phyloP scores from a whole-genome alignment of 2,113 vertebrate species.

The Xiphias gladius region DNA sequence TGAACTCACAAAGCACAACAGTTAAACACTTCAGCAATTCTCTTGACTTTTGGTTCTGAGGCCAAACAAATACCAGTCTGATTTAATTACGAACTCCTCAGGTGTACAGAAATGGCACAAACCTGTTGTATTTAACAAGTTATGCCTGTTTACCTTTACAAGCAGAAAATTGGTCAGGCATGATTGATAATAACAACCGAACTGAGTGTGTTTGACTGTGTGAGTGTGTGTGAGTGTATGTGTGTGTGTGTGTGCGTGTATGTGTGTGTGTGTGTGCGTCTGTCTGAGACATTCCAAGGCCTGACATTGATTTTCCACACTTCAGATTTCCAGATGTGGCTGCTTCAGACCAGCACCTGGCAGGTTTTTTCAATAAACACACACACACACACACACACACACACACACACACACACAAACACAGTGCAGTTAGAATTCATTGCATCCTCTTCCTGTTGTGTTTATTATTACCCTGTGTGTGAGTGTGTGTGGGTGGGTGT shows the following conservation, averaged over 20 bases:
- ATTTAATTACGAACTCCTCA: constrained; percentile 37
- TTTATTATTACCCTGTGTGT: constrained; percentile 61
- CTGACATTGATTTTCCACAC: constrained; percentile 75
- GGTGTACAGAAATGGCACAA: constrained; percentile 31
- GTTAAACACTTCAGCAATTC: neutral
- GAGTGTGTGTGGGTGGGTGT: neutral
- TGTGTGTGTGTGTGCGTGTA: constrained; percentile 12
- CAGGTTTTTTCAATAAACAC: constrained; percentile 60
- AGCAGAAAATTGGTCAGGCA: constrained; percentile 57
- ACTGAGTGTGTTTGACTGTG: constrained; percentile 6
- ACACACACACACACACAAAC: constrained; percentile 22
- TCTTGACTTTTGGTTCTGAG: neutral
- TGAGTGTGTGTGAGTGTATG: constrained; percentile 11
- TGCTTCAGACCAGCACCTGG: constrained; percentile 70
- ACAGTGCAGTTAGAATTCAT: constrained; percentile 46
- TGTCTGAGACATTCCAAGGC: constrained; percentile 40
- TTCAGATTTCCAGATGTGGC: constrained; percentile 78
- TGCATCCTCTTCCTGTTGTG: constrained; percentile 45
- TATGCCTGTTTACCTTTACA: constrained; percentile 62
- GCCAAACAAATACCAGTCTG: neutral
- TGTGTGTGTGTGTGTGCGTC: constrained; percentile 10
- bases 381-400: neutral
- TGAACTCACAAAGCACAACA: neutral
- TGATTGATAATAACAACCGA: constrained; percentile 29
- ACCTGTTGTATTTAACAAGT: constrained; percentile 39